These are phyloP conservation scores for Cistogaster globosa DNA, from an alignment of 2,888 invertebrate genomes.

Conservation along the genomic window DNA sequence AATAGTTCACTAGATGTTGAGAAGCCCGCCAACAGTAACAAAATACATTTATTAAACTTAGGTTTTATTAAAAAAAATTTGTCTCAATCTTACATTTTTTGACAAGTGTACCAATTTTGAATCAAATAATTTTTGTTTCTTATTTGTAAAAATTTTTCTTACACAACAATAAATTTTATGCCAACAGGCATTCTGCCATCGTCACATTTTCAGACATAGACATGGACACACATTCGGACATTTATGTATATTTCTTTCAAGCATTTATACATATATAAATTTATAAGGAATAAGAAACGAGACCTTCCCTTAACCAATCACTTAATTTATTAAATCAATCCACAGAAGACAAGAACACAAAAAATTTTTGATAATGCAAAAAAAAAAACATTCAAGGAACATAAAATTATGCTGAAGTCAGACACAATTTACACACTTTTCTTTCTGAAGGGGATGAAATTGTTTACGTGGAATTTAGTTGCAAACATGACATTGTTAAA, in stretches of 20 bases:
- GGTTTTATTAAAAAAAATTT: no score
- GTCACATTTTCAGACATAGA: constrained; percentile 9
- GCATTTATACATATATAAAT: constrained; percentile 32
- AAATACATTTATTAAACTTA: no score
- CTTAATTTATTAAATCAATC: neutral
- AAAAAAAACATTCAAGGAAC: constrained; percentile 29
- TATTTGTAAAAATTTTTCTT: constrained; percentile 15
- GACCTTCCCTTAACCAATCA: constrained; percentile 43
- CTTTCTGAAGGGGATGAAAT: constrained; percentile 37
- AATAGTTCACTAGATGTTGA: no score
- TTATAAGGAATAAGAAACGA: constrained; percentile 10
- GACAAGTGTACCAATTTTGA: constrained; percentile 15
- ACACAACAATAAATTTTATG: constrained; percentile 61
- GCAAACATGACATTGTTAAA: neutral
- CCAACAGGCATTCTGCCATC: constrained; percentile 66
- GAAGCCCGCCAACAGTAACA: no score
- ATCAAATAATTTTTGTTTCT: constrained; percentile 26
- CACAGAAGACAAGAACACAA: neutral
- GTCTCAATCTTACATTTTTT: no score
- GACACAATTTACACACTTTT: constrained; percentile 42
- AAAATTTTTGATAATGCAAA: neutral
- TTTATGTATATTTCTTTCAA: constrained; percentile 7
- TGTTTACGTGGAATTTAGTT: constrained; percentile 32
- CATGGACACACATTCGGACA: neutral
- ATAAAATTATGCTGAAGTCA: constrained; percentile 69